Conservation (phyloP, 2,113 vertebrate genomes). For the Istiophorus platypterus region DNA sequence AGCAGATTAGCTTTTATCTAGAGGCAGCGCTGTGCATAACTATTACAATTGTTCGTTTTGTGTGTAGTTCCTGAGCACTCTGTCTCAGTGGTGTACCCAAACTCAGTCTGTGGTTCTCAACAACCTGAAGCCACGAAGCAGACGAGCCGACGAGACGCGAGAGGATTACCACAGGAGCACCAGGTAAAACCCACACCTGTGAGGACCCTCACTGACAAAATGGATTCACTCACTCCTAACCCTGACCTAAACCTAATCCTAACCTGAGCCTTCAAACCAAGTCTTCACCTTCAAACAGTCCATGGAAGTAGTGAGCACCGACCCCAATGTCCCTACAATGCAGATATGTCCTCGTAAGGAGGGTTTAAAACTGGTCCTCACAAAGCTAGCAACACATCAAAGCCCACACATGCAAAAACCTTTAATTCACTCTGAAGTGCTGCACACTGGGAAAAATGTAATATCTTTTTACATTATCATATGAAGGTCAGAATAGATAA, state of each 20-base stretch:
- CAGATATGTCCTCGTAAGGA: no score
- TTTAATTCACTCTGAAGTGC: background rate
- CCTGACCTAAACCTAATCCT: no score
- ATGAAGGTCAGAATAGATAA: background rate
- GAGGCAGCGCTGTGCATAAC: no score
- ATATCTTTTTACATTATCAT: no score
- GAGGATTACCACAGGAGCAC: conserved; percentile 92
- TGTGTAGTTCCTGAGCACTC: conserved; percentile 89
- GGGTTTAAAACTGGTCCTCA: no score
- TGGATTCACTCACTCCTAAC: no score
- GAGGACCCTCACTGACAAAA: no score
- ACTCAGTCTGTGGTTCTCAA: conserved; percentile 91
- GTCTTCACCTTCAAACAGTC: no score
- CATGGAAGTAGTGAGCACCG: no score
- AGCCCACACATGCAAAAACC: conserved; percentile 36
- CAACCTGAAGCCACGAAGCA: conserved; percentile 90
- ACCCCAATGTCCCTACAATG: background rate
- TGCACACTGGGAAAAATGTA: background rate
- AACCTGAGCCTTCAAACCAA: no score
- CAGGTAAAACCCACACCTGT: conserved; percentile 79
- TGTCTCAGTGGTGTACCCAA: conserved; percentile 96
- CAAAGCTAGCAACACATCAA: conserved; percentile 27
- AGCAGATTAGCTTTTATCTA: no score
- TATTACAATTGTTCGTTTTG: conserved; percentile 19
- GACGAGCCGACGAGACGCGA: conserved; percentile 89